A percentile compares a stretch with the other conserved stretches of the same genome.
phyloP scores from a whole-genome alignment of 2,797 vertebrate genomes.

The Poecilia wingei region DNA sequence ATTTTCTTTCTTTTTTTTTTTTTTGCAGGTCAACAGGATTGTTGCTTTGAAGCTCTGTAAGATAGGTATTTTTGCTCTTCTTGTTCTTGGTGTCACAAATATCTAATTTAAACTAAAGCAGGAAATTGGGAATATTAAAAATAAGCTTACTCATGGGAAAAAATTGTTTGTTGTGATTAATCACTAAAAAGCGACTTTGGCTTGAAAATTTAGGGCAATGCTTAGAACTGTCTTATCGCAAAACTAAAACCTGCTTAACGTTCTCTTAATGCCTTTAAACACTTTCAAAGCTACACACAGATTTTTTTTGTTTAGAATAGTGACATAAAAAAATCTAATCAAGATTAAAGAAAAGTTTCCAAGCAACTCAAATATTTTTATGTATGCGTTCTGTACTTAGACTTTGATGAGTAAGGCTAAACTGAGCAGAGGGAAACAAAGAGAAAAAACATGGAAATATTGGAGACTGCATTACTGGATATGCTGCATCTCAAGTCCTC shows the following conservation, averaged over 20 bases:
- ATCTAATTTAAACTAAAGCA: not conserved
- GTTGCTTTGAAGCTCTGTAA: constrained; percentile 89
- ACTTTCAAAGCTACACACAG: not conserved
- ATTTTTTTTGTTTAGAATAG: not conserved
- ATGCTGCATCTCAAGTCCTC: not conserved
- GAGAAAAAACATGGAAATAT: not conserved
- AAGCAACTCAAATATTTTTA: not conserved
- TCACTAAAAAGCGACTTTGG: not conserved
- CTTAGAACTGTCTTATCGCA: not conserved
- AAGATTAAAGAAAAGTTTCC: not conserved
- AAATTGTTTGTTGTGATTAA: not conserved
- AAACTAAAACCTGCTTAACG: not conserved
- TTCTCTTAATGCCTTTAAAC: not conserved
- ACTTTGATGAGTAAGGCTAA: not conserved
- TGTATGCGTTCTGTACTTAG: not conserved
- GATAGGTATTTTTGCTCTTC: constrained; percentile 81
- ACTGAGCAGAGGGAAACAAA: not conserved
- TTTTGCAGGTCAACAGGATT: constrained; percentile 84
- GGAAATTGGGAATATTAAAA: not conserved
- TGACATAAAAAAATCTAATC: not conserved
- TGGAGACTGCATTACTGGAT: not conserved
- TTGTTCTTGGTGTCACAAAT: not conserved
- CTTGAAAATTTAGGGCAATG: not conserved
- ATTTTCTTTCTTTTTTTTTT: constrained; percentile 28
- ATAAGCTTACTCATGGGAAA: not conserved